Conservation (phyloP, 1,140 invertebrate species). For the Eubasilissa regina region DNA sequence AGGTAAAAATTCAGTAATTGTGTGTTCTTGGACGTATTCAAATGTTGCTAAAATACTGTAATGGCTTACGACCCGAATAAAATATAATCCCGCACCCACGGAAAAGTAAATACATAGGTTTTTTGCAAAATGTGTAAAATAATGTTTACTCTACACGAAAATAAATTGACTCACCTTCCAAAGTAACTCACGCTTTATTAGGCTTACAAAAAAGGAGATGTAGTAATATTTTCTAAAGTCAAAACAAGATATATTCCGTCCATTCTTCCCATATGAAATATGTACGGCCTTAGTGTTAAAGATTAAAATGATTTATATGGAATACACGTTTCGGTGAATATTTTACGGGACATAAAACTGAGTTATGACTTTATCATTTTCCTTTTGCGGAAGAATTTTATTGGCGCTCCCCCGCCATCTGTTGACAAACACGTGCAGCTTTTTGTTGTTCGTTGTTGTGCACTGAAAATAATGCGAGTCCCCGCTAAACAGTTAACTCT, state of each 20-base stretch:
- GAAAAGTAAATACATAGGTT: too few species aligned
- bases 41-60: too few species aligned
- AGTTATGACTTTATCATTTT: constrained; percentile 16
- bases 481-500: not conserved
- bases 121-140: not conserved
- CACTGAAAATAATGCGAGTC: not conserved
- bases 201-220: constrained; percentile 10
- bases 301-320: constrained; percentile 47
- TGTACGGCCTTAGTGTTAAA: constrained; percentile 27
- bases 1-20: too few species aligned
- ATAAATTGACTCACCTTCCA: not conserved
- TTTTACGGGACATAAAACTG: constrained; percentile 31
- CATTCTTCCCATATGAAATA: constrained; percentile 34
- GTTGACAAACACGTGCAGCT: not conserved
- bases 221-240: constrained; percentile 6
- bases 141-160: not conserved
- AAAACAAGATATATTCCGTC: constrained; percentile 29
- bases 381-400: not conserved
- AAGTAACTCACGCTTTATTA: constrained; percentile 19
- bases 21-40: too few species aligned
- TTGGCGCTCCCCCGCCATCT: constrained; percentile 1
- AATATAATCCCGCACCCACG: too few species aligned
- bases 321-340: constrained; percentile 35
- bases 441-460: too few species aligned
- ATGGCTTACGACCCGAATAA: too few species aligned